Evolutionary conservation across 2,888 invertebrate species (phyloP).

Genomic region (Tenthredo livida): DNA sequence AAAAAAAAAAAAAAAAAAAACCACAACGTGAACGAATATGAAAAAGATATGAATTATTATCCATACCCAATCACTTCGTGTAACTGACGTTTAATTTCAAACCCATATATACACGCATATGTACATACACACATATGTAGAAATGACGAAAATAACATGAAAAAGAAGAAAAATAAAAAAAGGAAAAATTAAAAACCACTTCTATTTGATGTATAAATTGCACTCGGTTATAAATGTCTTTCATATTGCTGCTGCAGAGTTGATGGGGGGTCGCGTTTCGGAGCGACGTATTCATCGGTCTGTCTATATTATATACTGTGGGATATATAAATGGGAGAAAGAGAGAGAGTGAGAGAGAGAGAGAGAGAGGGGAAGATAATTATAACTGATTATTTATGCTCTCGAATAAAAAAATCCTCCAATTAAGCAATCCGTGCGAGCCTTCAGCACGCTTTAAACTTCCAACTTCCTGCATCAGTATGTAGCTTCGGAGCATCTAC

Average conservation of each 20-base stretch:
- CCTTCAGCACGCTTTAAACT: slow-evolving; percentile 8
- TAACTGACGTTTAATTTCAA: slow-evolving; percentile 13
- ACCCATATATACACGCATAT: not conserved
- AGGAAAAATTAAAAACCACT: not conserved
- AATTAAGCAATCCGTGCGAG: slow-evolving; percentile 20
- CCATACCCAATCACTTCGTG: not conserved
- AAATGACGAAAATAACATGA: not conserved
- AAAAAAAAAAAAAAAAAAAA: not conserved
- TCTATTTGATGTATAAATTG: slow-evolving; percentile 7
- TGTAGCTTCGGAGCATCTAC: no score
- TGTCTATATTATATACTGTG: not conserved
- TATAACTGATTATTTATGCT: not conserved
- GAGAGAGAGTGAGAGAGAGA: not conserved
- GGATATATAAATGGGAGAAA: not conserved
- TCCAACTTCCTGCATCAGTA: not conserved
- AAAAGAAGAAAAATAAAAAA: not conserved
- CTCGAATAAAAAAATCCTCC: not conserved
- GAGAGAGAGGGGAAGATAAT: not conserved
- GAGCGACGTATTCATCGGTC: not conserved
- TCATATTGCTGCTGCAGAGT: not conserved
- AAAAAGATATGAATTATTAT: not conserved
- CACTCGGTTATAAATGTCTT: not conserved
- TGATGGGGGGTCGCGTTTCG: not conserved
- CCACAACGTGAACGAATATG: not conserved
- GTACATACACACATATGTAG: not conserved